phyloP scores from a whole-genome alignment of 2,888 invertebrate species.

The Lepidocyrtoides sp. region DNA sequence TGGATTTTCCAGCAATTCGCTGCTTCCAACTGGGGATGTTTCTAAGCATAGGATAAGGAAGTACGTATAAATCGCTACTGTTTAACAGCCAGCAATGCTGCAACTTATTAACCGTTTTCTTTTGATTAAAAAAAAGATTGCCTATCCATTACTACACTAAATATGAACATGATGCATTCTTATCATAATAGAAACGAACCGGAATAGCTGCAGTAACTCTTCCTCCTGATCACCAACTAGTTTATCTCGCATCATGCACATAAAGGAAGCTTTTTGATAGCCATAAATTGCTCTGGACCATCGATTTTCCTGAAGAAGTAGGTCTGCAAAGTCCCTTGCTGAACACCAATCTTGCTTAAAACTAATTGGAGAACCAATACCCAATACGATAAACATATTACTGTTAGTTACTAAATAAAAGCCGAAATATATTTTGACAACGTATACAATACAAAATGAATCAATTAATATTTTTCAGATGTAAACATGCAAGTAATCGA shows the following conservation, averaged over 20 bases:
- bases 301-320: constrained; percentile 92
- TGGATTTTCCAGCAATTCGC: constrained; percentile 97
- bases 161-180: too few relatives aligned
- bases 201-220: constrained; percentile 90
- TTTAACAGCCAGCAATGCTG: too few relatives aligned
- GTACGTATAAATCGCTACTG: too few relatives aligned
- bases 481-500: not conserved
- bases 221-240: constrained; percentile 88
- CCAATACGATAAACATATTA: too few relatives aligned
- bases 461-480: not conserved
- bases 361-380: constrained; percentile 87
- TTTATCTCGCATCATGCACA: constrained; percentile 91
- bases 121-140: too few relatives aligned
- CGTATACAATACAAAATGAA: not conserved
- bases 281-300: constrained; percentile 98
- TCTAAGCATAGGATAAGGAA: too few relatives aligned
- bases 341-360: constrained; percentile 92
- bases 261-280: constrained; percentile 95
- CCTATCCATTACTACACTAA: too few relatives aligned
- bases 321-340: constrained; percentile 91
- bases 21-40: constrained; percentile 94
- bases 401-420: too few relatives aligned
- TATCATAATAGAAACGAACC: too few relatives aligned
- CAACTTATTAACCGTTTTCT: too few relatives aligned
- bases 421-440: too few relatives aligned